A percentile compares a stretch with the other conserved stretches of the same genome.
These are phyloP conservation scores for Bucorvus abyssinicus DNA, from an alignment of 2,797 vertebrate genomes.

Conservation along the genomic window DNA sequence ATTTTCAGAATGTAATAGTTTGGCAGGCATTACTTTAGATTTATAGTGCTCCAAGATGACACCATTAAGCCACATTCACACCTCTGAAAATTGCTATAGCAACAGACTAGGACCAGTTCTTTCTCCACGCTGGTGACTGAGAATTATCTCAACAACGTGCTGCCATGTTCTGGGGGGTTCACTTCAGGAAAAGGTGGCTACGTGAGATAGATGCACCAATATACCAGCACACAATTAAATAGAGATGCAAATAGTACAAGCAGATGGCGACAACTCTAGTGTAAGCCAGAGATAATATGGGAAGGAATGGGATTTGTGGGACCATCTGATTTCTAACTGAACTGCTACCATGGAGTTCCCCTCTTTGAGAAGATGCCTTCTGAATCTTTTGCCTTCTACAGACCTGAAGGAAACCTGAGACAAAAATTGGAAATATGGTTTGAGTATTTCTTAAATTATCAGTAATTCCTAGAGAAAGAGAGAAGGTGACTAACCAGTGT, in stretches of 20 bases:
- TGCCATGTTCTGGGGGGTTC: rapidly evolving
- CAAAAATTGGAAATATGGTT: background rate
- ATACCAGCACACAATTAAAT: background rate
- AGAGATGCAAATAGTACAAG: background rate
- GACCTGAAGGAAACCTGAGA: background rate
- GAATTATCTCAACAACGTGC: background rate
- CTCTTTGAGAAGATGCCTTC: background rate
- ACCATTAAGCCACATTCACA: conserved; percentile 57
- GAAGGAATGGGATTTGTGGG: background rate
- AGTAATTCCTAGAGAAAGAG: background rate
- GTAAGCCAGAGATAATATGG: background rate
- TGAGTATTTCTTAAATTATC: background rate
- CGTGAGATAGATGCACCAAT: background rate
- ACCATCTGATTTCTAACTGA: background rate
- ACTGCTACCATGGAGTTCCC: background rate
- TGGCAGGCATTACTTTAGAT: conserved; percentile 59
- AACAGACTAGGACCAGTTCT: conserved; percentile 22
- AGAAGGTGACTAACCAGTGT: too few relatives aligned
- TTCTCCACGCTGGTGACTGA: conserved; percentile 19
- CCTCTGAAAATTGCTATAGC: conserved; percentile 58
- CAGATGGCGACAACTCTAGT: background rate
- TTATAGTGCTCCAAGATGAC: conserved; percentile 56
- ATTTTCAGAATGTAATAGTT: conserved; percentile 58
- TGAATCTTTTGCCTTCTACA: background rate
- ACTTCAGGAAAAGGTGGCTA: background rate